Evolutionary conservation across 1,140 invertebrate species (phyloP).

Genomic region (Aphelinus certus): DNA sequence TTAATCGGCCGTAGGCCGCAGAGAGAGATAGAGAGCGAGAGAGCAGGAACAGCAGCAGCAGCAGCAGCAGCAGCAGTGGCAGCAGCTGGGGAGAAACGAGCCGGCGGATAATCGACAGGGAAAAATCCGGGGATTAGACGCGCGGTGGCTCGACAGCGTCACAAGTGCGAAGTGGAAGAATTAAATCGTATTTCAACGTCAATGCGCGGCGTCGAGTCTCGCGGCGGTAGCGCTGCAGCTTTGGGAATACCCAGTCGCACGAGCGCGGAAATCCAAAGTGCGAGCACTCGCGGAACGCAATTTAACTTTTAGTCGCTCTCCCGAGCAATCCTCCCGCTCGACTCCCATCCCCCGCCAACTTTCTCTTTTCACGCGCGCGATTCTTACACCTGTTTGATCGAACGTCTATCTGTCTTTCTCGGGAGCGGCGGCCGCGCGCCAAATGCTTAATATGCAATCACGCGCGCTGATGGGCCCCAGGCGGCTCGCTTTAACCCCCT

Average conservation of each 20-base stretch:
- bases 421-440: neutral
- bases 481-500: slow-evolving; percentile 26
- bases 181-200: slow-evolving; percentile 62
- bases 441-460: slow-evolving; percentile 57
- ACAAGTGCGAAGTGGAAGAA: slow-evolving; percentile 56
- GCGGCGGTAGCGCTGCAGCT: slow-evolving; percentile 38
- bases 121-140: neutral
- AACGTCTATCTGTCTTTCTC: slow-evolving; percentile 15
- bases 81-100: neutral
- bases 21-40: neutral
- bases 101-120: neutral
- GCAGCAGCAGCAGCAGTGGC: neutral
- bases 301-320: slow-evolving; percentile 59
- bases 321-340: slow-evolving; percentile 43
- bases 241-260: slow-evolving; percentile 58
- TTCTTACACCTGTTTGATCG: slow-evolving; percentile 39
- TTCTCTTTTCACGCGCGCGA: slow-evolving; percentile 31
- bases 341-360: slow-evolving; percentile 5
- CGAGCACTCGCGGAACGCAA: slow-evolving; percentile 52
- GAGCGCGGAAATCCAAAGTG: slow-evolving; percentile 54
- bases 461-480: slow-evolving; percentile 48
- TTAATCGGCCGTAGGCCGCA: neutral
- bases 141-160: slow-evolving; percentile 16
- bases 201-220: slow-evolving; percentile 39
- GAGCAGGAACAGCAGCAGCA: neutral